Evolutionary conservation across 2,888 invertebrate genomes (phyloP).

Genomic region (Mythimna vitellina): DNA sequence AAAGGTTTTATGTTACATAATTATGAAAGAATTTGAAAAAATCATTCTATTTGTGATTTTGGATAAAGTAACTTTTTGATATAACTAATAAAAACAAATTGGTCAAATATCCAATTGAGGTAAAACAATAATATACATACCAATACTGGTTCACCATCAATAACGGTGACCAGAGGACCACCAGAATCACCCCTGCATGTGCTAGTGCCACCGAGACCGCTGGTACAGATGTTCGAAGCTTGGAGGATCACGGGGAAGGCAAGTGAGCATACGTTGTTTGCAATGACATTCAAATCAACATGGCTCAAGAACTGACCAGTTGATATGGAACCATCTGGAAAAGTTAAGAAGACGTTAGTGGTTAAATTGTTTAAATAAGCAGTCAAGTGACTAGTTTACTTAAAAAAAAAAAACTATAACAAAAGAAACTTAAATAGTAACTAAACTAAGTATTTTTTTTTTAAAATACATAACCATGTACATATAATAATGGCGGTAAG

Average conservation of each 20-base stretch:
- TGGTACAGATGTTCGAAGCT: conserved; percentile 75
- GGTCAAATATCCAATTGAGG: too few species aligned
- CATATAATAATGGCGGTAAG: too few species aligned
- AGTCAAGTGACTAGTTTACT: neutral
- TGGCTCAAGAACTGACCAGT: conserved; percentile 64
- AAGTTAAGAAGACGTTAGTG: neutral
- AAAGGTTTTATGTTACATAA: too few species aligned
- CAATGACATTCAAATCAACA: conserved; percentile 72
- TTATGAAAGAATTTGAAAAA: too few species aligned
- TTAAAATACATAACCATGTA: too few species aligned
- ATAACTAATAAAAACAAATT: too few species aligned
- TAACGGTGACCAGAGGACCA: conserved; percentile 73
- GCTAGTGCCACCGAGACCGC: conserved; percentile 68
- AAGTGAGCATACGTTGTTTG: conserved; percentile 68
- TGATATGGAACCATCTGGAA: conserved; percentile 64
- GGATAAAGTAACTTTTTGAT: too few species aligned
- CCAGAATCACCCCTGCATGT: conserved; percentile 81
- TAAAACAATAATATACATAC: conserved; percentile 62
- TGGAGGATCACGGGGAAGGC: conserved; percentile 71
- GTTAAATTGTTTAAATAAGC: neutral
- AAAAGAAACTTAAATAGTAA: too few species aligned
- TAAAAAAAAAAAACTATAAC: too few species aligned
- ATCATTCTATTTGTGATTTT: too few species aligned
- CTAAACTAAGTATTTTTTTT: too few species aligned
- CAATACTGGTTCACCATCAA: conserved; percentile 63